Base-by-base conservation (phyloP, 2,888 invertebrate genomes). In the Bellardia bayeri region DNA sequence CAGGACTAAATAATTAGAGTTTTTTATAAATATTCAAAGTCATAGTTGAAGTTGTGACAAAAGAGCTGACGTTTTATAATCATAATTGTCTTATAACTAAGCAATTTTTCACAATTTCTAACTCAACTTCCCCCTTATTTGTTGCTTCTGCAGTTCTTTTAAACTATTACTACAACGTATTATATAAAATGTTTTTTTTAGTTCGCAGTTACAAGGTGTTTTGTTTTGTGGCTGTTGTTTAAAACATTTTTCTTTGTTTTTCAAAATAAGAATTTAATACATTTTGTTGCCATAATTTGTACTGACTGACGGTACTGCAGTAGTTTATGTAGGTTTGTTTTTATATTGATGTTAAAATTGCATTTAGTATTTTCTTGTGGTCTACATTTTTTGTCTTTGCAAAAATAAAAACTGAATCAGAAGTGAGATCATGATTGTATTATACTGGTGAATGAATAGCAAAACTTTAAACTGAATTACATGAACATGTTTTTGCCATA, bases 381-480 rank as follows among this genome's bases (percentile, higher is more conserved):
- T 86, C 79, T 86, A 86, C 68, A 75, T 85, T 64, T 56, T 66
- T 75, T 63, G 23, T 66, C n/a, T 80, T 71, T 56, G 81, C 16
- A 74, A 72, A 81, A 16, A n/a, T 8, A 40, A 37, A 42, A 63
- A 58, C 66, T 69, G 49, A 68, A 86, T 61, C 61, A 74, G 75
- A 79, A 86, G 82, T 86, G 86, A 86, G 86, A 86, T 86, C 86
- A 86, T 86, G 86, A 33, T 72, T 71, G 37, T 69, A 54, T 66
- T 81, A 45, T 71, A 85, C 30, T 64, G 3, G 58, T 58, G 30
- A 58, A 33, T 76, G 40, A 61, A 56, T 69, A 42, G 66, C 56
- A 82, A 78, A 33, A 40, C 13, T n/a, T 16, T 6, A 61, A 66
- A 58, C 16, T 9, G 51, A 61, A 71, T 69, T 23, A 49, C 79